These are phyloP conservation scores for Buathra laborator DNA, from an alignment of 2,888 invertebrate genomes.

Conservation along the genomic window DNA sequence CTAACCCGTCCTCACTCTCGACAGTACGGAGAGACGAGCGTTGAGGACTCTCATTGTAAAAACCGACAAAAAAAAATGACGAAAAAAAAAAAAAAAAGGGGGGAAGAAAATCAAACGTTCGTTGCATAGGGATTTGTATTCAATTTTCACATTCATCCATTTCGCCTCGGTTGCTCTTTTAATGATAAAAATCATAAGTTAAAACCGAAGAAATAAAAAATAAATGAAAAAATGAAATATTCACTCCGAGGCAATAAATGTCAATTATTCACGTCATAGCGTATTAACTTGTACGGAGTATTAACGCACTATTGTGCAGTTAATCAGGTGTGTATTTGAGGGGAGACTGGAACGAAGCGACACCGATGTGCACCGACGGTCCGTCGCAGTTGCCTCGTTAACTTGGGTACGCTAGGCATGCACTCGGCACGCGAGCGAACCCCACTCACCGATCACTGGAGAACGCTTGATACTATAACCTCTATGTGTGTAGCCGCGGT, in stretches of 20 bases:
- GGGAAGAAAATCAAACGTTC: slow-evolving; percentile 16
- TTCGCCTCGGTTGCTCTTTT: slow-evolving; percentile 41
- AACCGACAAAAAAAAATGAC: slow-evolving; percentile 36
- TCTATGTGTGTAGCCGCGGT: not conserved
- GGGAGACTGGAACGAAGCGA: slow-evolving; percentile 46
- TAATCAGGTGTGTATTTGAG: slow-evolving; percentile 2
- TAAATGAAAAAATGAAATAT: not conserved
- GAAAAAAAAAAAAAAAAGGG: not conserved
- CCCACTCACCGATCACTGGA: slow-evolving; percentile 38
- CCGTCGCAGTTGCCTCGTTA: slow-evolving; percentile 44
- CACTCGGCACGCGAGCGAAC: slow-evolving; percentile 48
- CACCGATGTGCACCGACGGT: slow-evolving; percentile 41
- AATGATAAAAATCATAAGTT: slow-evolving; percentile 39
- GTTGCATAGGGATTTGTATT: slow-evolving; percentile 23
- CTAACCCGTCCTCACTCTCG: slow-evolving; percentile 20
- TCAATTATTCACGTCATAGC: not conserved
- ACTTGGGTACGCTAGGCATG: slow-evolving; percentile 40
- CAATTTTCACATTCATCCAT: not conserved
- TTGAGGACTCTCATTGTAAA: slow-evolving; percentile 40
- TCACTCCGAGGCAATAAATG: slow-evolving; percentile 2
- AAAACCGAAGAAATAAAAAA: slow-evolving; percentile 1
- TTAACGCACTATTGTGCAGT: slow-evolving; percentile 20
- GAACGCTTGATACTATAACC: slow-evolving; percentile 8
- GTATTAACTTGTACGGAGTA: not conserved
- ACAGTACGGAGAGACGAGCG: slow-evolving; percentile 39